A percentile compares a stretch with the other conserved stretches of the same genome.
phyloP scores from a whole-genome alignment of 2,888 invertebrate species.

The Nephrocerus scutellatus region DNA sequence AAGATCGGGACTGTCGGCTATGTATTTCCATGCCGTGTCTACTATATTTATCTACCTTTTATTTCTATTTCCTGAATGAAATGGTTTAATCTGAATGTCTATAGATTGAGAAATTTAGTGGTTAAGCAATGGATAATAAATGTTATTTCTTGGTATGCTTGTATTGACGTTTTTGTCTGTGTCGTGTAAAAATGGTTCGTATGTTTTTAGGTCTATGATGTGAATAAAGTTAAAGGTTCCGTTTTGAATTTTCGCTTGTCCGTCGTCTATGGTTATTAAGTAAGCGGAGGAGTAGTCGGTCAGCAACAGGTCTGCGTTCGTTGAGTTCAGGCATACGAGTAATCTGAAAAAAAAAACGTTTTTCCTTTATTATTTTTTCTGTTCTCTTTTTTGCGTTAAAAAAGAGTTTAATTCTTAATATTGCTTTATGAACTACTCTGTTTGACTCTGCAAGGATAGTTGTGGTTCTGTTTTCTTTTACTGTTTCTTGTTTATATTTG shows the following conservation, averaged over 20 bases:
- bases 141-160: neutral
- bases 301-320: too few relatives aligned
- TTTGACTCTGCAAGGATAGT: neutral
- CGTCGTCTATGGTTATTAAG: constrained; percentile 1
- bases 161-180: neutral
- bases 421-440: constrained; percentile 1
- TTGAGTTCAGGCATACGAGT: too few relatives aligned
- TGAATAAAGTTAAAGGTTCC: constrained; percentile 5
- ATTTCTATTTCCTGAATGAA: neutral
- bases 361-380: too few relatives aligned
- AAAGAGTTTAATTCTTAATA: too few relatives aligned
- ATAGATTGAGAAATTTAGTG: constrained; percentile 3
- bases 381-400: too few relatives aligned
- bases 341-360: too few relatives aligned
- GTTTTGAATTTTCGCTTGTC: constrained; percentile 8
- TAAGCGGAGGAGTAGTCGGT: constrained; percentile 4
- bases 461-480: neutral
- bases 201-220: constrained; percentile 2
- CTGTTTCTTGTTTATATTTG: constrained; percentile 1
- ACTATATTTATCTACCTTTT: constrained; percentile 5
- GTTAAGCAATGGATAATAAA: constrained; percentile 1
- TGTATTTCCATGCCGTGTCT: constrained; percentile 6
- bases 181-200: constrained; percentile 2
- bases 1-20: constrained; percentile 1
- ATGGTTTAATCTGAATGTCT: constrained; percentile 1